Base-by-base conservation (phyloP, 1,140 invertebrate species). In the Lamellibrachia luymesi region DNA sequence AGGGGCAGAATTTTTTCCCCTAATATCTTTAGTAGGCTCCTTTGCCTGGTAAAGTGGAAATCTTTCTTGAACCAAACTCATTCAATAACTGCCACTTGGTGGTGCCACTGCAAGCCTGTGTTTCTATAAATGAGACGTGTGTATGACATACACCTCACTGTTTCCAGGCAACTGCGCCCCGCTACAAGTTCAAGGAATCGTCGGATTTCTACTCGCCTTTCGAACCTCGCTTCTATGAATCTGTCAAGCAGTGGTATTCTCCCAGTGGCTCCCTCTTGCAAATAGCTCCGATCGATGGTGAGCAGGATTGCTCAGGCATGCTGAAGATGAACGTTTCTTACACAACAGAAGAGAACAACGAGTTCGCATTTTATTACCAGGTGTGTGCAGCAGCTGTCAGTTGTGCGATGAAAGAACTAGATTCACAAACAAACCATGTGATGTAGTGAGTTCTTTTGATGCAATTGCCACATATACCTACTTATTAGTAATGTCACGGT, bases 181-280 rank as follows among this genome's bases (percentile, higher is more conserved):
- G 64, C 25, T 80, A 17, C 17, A 80, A 80, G 2, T 80, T 17
- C 64, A 8, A 2, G 64, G 25, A 17, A 17, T 80, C 64, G 64
- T 17, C 5, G 7, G 5, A 10, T 0, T 6, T 95, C n/a, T 95
- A 94, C 80, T 56, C 92, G 38, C 94, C 95, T 2, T 91, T 56
- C 38, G 94, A 91, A 92, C 8, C 93, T 38, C 17, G 93, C 50
- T 50, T 52, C 17, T 92, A 92, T 50, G 13, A 51, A 17, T 50
- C 50, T 5, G 91, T 95, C 10, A 93, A 94, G 25, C 94, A 95
- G 91, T 96, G 95, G 95, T 96, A 94, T 94, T 96, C 96, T 2
- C 95, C 96, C 22, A 96, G 95, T 0, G 94, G 95, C 38, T 96
- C 95, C 93, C 96, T 95, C 94, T 94, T 96, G n/a, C 94, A 96